Percentiles rank a stretch among this genome's conserved stretches.
These are phyloP conservation scores for Ceratosolen solmsi DNA, from an alignment of 1,140 invertebrate genomes.

Conservation along the genomic window DNA sequence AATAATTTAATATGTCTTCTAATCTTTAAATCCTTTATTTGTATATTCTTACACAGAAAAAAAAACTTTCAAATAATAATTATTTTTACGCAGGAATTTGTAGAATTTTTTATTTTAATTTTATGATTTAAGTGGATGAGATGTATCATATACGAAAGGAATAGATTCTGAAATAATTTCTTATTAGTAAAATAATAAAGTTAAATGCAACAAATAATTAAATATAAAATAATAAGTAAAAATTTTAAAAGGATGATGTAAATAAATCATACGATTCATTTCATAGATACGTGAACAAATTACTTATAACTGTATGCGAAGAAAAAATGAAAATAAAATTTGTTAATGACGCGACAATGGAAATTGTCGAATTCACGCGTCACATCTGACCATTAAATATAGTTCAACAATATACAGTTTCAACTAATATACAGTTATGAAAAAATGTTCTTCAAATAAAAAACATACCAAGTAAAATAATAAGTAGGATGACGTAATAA, in stretches of 20 bases:
- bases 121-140: slow-evolving; percentile 10
- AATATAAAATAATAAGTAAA: slow-evolving; percentile 7
- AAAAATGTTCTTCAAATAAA: not conserved
- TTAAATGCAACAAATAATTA: not conserved
- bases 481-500: slow-evolving; percentile 13
- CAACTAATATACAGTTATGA: not conserved
- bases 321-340: slow-evolving; percentile 25
- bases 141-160: not conserved
- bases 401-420: not conserved
- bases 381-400: slow-evolving; percentile 5
- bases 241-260: slow-evolving; percentile 11
- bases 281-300: not conserved
- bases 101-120: not conserved
- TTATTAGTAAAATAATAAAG: slow-evolving; percentile 20
- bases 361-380: slow-evolving; percentile 9
- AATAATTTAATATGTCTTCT: too few relatives aligned
- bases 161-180: not conserved
- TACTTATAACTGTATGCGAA: not conserved
- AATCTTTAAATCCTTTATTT: not conserved
- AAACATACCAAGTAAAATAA: not conserved
- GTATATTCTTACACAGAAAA: not conserved
- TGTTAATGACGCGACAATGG: slow-evolving; percentile 18
- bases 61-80: not conserved
- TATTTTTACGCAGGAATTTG: too few relatives aligned
- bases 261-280: slow-evolving; percentile 31